Evolutionary conservation across 1,140 invertebrate genomes (phyloP).

Genomic region (Nilaparvata lugens): DNA sequence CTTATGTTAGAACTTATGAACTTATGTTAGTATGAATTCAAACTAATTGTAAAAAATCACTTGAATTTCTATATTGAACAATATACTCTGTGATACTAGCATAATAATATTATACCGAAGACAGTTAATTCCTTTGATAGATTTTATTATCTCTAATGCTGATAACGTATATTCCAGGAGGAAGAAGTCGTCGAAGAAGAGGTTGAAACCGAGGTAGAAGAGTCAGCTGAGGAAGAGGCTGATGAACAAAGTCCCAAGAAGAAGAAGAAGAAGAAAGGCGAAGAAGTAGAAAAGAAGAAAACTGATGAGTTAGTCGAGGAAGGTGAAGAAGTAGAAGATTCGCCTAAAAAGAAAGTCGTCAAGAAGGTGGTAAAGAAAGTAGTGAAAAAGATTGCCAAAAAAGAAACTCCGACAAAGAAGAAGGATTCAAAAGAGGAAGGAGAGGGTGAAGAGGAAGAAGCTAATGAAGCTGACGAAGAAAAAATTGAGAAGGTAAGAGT

Average conservation of each 20-base stretch:
- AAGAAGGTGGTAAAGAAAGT: conserved; percentile 6
- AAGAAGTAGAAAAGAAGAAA: no score
- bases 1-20: no score
- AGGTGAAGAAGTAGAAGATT: conserved; percentile 6
- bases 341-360: not conserved
- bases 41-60: no score
- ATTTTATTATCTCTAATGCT: no score
- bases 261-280: not conserved
- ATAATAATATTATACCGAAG: no score
- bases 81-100: no score
- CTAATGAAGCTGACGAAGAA: not conserved
- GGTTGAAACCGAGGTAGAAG: conserved; percentile 5
- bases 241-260: not conserved
- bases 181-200: not conserved
- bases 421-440: conserved; percentile 8
- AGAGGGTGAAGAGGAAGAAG: conserved; percentile 8
- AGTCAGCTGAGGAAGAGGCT: not conserved
- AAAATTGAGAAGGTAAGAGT: not conserved
- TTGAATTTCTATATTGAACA: no score
- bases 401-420: conserved; percentile 10
- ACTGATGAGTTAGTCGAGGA: conserved; percentile 10
- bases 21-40: no score
- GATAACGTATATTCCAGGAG: not conserved
- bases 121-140: no score
- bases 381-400: conserved; percentile 1